Base-by-base conservation (phyloP, 2,113 vertebrate genomes). In the Ailurus styani region DNA sequence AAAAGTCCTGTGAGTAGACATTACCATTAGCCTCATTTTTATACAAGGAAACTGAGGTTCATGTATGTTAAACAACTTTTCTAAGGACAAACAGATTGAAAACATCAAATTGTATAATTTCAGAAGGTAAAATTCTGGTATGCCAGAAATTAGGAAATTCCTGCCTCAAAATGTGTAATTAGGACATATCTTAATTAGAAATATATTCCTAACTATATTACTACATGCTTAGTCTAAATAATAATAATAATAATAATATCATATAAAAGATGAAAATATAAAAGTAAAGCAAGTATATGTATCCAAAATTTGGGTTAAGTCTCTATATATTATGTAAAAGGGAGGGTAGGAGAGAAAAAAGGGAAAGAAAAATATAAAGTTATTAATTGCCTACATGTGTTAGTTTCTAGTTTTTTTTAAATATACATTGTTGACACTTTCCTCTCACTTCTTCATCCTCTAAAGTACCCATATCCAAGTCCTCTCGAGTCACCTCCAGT, bases 71-170 rank as follows among this genome's bases (percentile, higher is more conserved):
- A 68, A 45, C 4, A 68, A 50, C 20, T 88, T 64, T 68, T 52
- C 77, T 90, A 78, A 68, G 29, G 62, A 79, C 37, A 75, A 60
- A 81, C 1, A 78, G n/a, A 90, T 55, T 87, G 23, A 93, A 94
- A 87, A 47, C 21, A 72, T 45, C 25, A 45, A 45, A 45, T 14
- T 75, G n/a, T n/a, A 68, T 55, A 68, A 34, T 84, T 95, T 91
- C 13, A 84, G 45, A 92, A 89, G 31, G 47, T 17, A 78, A 87
- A 15, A 42, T 66, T 79, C 27, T 75, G 29, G 1, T 50, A 79
- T 79, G 77, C 54, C 18, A 87, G 40, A 72, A 57, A 86, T 45
- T 55, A 91, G 13, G 37, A 89, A 10, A 72, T 34, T 68, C 0
- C 1, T 87, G 10, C 5, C 17, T 93, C 25, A 50, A 3, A 66